Conservation (phyloP, 2,888 invertebrate species). For the Melangyna quadrimaculata region DNA sequence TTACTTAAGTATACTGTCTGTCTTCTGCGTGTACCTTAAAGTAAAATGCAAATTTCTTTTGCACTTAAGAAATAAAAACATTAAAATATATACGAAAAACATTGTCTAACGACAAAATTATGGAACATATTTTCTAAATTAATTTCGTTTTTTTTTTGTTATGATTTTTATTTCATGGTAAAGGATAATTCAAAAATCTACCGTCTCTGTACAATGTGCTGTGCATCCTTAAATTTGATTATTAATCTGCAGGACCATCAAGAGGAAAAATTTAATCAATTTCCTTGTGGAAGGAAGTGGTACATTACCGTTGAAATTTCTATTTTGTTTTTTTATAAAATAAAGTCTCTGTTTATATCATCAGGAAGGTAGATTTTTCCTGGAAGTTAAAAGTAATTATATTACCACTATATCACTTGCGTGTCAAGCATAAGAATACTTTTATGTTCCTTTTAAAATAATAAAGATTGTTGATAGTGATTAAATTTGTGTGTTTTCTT, state of each 20-base stretch:
- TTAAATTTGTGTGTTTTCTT: background rate
- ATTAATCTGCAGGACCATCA: slow-evolving; percentile 3
- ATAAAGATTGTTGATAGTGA: background rate
- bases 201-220: background rate
- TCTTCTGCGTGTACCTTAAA: background rate
- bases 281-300: slow-evolving; percentile 7
- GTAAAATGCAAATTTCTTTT: background rate
- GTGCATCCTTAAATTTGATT: slow-evolving; percentile 11
- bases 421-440: background rate
- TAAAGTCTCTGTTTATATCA: background rate
- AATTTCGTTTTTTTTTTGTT: background rate
- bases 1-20: no score
- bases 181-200: background rate
- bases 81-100: background rate
- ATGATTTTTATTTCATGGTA: background rate
- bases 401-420: background rate
- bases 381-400: background rate
- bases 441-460: background rate
- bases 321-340: background rate
- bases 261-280: slow-evolving; percentile 6
- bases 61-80: background rate
- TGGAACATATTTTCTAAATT: background rate
- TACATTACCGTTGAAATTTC: background rate
- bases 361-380: background rate
- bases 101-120: background rate